A percentile compares a stretch with the other conserved stretches of the same genome.
Conservation (phyloP, 2,888 invertebrate genomes). For the Leucophenga maculata region DNA sequence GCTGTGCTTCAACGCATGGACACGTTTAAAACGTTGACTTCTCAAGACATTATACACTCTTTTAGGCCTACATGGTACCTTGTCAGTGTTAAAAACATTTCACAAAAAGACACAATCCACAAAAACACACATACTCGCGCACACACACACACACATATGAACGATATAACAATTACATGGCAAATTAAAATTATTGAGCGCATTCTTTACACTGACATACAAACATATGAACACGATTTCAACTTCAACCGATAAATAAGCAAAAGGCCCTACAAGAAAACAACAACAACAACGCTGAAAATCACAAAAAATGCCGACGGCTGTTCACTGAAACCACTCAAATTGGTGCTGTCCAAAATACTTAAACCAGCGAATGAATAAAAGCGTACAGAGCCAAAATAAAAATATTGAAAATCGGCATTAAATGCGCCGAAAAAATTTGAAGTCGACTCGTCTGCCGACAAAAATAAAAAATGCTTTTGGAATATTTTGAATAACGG, state of each 20-base stretch:
- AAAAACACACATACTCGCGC: no score
- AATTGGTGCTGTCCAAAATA: slow-evolving; percentile 24
- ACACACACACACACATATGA: no score
- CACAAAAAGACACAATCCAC: no score
- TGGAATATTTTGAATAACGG: slow-evolving; percentile 65
- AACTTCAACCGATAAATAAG: slow-evolving; percentile 8
- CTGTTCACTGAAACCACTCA: neutral
- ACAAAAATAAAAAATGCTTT: slow-evolving; percentile 53
- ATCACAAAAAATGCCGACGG: no score
- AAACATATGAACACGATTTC: neutral
- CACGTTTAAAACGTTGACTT: neutral
- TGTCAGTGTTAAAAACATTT: no score
- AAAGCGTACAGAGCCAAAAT: neutral
- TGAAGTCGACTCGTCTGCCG: neutral
- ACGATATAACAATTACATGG: slow-evolving; percentile 35
- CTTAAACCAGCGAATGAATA: slow-evolving; percentile 1
- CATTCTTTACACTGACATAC: neutral
- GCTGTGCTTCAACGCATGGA: neutral
- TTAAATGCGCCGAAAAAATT: neutral
- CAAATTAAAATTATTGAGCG: slow-evolving; percentile 37
- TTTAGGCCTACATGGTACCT: no score
- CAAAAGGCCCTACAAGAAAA: slow-evolving; percentile 11
- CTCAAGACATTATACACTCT: neutral
- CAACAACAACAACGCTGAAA: neutral
- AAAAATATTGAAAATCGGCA: neutral